A percentile compares a stretch with the other conserved stretches of the same genome.
Conservation (phyloP, 2,888 invertebrate genomes). For the Drosophila paucipuncta region DNA sequence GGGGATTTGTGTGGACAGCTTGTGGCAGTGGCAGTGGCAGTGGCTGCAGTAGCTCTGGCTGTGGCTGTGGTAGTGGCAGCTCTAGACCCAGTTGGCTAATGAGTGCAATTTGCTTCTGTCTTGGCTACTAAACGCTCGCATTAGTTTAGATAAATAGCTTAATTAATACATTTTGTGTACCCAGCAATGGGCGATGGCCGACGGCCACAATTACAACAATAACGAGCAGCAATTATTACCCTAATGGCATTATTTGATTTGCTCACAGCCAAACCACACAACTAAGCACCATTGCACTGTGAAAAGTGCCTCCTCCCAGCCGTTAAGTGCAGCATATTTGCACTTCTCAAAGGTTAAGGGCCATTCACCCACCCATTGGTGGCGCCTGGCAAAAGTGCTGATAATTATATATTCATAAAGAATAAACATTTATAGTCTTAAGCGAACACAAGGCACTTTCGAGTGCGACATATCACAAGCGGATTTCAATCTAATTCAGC, state of each 20-base stretch:
- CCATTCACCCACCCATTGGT: neutral
- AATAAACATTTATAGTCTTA: neutral
- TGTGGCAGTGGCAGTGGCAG: slow-evolving; percentile 4
- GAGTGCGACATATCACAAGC: neutral
- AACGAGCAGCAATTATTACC: slow-evolving; percentile 76
- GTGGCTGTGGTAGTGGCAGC: neutral
- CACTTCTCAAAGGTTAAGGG: slow-evolving; percentile 35
- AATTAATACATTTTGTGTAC: slow-evolving; percentile 76
- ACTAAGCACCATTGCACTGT: slow-evolving; percentile 10
- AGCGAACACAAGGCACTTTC: neutral
- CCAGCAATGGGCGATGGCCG: slow-evolving; percentile 37
- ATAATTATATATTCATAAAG: slow-evolving; percentile 1
- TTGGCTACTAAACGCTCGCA: slow-evolving; percentile 81
- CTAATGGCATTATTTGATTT: slow-evolving; percentile 78
- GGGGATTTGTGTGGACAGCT: neutral
- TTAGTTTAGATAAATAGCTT: slow-evolving; percentile 81
- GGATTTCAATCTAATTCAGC: neutral
- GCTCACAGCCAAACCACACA: slow-evolving; percentile 37
- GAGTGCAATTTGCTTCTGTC: slow-evolving; percentile 80
- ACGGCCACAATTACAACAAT: slow-evolving; percentile 74
- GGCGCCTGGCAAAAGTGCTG: neutral
- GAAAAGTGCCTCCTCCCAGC: slow-evolving; percentile 6
- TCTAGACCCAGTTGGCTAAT: slow-evolving; percentile 56
- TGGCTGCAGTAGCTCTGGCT: neutral
- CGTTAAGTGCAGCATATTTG: slow-evolving; percentile 36